These are phyloP conservation scores for Brachirus orientalis DNA, from an alignment of 2,113 vertebrate genomes.

Conservation along the genomic window DNA sequence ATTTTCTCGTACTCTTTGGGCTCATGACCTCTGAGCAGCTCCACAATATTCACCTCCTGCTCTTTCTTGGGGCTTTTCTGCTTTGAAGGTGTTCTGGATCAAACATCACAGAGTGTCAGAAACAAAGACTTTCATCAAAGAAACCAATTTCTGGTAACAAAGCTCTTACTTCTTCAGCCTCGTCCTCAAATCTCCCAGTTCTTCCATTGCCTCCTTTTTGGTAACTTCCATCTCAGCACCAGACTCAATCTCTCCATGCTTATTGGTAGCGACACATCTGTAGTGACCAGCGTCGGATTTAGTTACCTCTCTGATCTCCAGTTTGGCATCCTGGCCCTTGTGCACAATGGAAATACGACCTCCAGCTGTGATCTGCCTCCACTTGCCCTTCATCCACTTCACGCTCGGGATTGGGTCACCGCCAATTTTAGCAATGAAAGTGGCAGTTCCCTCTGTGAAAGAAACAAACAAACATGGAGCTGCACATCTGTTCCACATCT, in stretches of 20 bases:
- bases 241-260: constrained; percentile 94
- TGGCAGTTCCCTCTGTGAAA: constrained; percentile 89
- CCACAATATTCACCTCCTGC: constrained; percentile 89
- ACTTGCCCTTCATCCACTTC: constrained; percentile 98
- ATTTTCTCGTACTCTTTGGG: constrained; percentile 98
- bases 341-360: constrained; percentile 91
- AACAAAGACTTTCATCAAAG: not conserved
- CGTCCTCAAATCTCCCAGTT: constrained; percentile 86
- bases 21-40: constrained; percentile 95
- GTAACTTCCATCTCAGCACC: constrained; percentile 88
- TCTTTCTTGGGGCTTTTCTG: constrained; percentile 91
- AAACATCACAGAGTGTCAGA: not conserved
- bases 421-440: constrained; percentile 94
- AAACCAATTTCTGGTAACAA: too few relatives aligned
- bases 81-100: constrained; percentile 88
- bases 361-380: constrained; percentile 94
- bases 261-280: constrained; percentile 92
- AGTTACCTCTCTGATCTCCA: constrained; percentile 91
- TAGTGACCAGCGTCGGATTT: constrained; percentile 95
- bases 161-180: constrained; percentile 91
- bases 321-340: constrained; percentile 90
- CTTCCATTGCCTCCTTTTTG: constrained; percentile 86
- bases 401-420: constrained; percentile 96
- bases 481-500: too few relatives aligned
- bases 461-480: too few relatives aligned